Evolutionary conservation across 2,113 vertebrate species (phyloP).

Genomic region (Gavialis gangeticus): DNA sequence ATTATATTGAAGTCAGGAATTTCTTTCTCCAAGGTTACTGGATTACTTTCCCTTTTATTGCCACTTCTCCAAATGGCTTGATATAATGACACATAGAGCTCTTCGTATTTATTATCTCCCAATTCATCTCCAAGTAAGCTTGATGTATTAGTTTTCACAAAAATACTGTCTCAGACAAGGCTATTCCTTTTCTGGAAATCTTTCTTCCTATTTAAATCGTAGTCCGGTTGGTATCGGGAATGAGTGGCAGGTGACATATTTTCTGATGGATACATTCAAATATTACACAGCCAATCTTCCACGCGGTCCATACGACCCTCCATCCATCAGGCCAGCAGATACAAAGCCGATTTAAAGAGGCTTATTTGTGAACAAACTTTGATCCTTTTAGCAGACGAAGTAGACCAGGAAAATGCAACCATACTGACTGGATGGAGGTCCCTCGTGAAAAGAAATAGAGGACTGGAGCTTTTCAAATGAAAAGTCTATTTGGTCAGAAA

Average conservation of each 20-base stretch:
- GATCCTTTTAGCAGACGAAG: not conserved
- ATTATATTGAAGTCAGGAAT: not conserved
- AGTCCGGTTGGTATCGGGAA: not conserved
- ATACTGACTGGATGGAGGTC: not conserved
- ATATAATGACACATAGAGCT: not conserved
- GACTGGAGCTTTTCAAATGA: not conserved
- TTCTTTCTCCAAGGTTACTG: not conserved
- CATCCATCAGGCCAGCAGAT: not conserved
- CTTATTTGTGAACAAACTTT: not conserved
- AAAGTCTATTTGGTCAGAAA: not conserved
- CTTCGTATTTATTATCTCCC: not conserved
- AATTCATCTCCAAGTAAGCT: not conserved
- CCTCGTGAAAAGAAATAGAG: too few species aligned
- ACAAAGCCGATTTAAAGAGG: not conserved
- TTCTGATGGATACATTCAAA: not conserved
- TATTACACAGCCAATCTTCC: too few species aligned
- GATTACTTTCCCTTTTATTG: not conserved
- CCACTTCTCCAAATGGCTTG: not conserved
- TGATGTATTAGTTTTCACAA: not conserved
- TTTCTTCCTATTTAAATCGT: not conserved
- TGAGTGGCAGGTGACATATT: not conserved
- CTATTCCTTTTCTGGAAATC: not conserved
- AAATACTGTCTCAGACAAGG: not conserved
- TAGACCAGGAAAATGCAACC: not conserved
- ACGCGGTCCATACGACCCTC: not conserved